Conservation (phyloP, 2,797 vertebrate species). For the Enteromius anoplus region DNA sequence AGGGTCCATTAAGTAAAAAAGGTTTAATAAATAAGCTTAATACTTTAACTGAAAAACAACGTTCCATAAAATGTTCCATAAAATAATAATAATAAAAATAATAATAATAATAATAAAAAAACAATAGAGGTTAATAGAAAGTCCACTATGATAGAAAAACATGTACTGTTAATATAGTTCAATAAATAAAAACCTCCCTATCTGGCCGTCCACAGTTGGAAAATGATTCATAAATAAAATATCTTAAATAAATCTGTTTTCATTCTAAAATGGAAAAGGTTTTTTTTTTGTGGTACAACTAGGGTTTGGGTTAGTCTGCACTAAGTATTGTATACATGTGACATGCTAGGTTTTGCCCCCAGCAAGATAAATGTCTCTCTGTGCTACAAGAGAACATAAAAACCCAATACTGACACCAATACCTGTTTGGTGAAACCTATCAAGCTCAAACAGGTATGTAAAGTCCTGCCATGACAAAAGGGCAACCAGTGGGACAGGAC, state of each 20-base stretch:
- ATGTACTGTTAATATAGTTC: background rate
- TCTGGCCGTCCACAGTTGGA: background rate
- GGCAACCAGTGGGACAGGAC: constrained; percentile 9
- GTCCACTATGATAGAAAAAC: background rate
- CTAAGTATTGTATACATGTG: background rate
- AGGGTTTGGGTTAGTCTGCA: background rate
- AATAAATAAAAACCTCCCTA: background rate
- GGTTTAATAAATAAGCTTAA: background rate
- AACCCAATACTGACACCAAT: constrained; percentile 7
- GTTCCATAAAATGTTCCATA: background rate
- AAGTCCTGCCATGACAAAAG: constrained; percentile 41
- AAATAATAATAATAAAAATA: background rate
- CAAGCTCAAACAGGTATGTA: constrained; percentile 31
- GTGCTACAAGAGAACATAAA: constrained; percentile 2
- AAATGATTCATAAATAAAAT: background rate
- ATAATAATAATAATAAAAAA: background rate
- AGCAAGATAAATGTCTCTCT: background rate
- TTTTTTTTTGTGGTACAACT: background rate
- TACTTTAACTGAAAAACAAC: background rate
- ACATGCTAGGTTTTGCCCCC: too few species aligned
- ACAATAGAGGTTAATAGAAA: background rate
- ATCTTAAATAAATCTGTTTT: background rate
- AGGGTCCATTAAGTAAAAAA: background rate
- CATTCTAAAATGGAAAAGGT: background rate
- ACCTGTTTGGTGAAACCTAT: constrained; percentile 24